Evolutionary conservation across 2,888 invertebrate genomes (phyloP).

Genomic region (Zele albiditarsus): DNA sequence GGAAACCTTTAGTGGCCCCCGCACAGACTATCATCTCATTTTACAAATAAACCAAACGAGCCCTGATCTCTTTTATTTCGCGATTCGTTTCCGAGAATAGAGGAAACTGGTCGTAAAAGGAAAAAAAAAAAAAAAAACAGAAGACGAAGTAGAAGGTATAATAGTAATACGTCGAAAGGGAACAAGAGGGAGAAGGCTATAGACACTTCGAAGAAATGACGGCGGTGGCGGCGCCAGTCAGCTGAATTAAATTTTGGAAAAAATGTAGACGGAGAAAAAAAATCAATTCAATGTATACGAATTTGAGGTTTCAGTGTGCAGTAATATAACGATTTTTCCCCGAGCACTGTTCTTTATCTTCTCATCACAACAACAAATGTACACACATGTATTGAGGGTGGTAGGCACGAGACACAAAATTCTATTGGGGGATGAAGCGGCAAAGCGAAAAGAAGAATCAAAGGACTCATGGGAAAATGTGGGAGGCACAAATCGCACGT

Average conservation of each 20-base stretch:
- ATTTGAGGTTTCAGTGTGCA: constrained; percentile 13
- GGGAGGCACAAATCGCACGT: constrained; percentile 47
- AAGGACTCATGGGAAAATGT: constrained; percentile 43
- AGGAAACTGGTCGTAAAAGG: constrained; percentile 20
- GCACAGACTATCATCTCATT: neutral
- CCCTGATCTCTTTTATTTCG: constrained; percentile 32
- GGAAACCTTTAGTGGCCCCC: neutral
- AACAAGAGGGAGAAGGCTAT: neutral
- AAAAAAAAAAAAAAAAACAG: neutral
- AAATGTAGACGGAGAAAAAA: neutral
- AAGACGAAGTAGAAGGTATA: constrained; percentile 40
- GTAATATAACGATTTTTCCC: constrained; percentile 2
- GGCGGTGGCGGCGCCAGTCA: constrained; percentile 28
- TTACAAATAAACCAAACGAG: constrained; percentile 8
- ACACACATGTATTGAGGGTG: neutral
- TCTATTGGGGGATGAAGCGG: constrained; percentile 11
- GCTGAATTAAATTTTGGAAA: constrained; percentile 24
- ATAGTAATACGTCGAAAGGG: neutral
- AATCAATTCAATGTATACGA: constrained; percentile 18
- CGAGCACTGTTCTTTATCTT: constrained; percentile 17
- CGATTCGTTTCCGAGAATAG: constrained; percentile 38
- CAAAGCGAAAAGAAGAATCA: neutral
- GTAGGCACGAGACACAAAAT: constrained; percentile 7
- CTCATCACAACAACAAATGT: constrained; percentile 13
- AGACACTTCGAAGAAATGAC: constrained; percentile 25